A percentile compares a stretch with the other conserved stretches of the same genome.
phyloP scores from a whole-genome alignment of 2,888 invertebrate species.

The Apodemia zela region DNA sequence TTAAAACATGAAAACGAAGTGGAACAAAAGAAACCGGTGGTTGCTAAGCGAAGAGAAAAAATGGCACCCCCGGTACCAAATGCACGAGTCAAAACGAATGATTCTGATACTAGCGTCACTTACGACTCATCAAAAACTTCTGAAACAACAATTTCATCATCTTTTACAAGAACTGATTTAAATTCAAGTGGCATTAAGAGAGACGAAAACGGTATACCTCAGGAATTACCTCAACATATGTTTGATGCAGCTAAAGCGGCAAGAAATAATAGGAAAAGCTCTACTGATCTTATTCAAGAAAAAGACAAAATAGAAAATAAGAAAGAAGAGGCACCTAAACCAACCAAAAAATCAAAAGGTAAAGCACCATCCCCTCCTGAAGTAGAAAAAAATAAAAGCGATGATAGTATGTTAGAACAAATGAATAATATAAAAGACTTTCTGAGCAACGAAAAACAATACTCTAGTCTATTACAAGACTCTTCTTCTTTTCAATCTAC shows the following conservation, averaged over 20 bases:
- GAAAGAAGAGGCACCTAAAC: slow-evolving; percentile 59
- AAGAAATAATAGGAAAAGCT: slow-evolving; percentile 82
- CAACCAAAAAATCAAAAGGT: slow-evolving; percentile 83
- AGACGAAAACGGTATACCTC: slow-evolving; percentile 82
- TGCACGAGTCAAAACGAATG: slow-evolving; percentile 62
- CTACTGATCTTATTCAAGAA: slow-evolving; percentile 53
- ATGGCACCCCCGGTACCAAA: slow-evolving; percentile 74
- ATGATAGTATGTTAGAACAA: slow-evolving; percentile 70
- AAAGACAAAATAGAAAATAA: slow-evolving; percentile 53
- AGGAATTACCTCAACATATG: slow-evolving; percentile 86
- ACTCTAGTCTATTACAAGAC: slow-evolving; percentile 60
- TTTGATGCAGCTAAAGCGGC: slow-evolving; percentile 86
- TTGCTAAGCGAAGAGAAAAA: slow-evolving; percentile 75
- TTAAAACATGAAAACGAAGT: slow-evolving; percentile 76
- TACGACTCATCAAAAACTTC: slow-evolving; percentile 54
- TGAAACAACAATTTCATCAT: slow-evolving; percentile 42
- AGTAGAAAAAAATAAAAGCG: slow-evolving; percentile 71
- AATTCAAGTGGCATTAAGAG: slow-evolving; percentile 82
- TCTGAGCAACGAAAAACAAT: slow-evolving; percentile 63
- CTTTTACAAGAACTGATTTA: slow-evolving; percentile 67
- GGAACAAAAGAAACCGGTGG: slow-evolving; percentile 70
- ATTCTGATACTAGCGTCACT: slow-evolving; percentile 52
- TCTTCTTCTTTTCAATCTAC: slow-evolving; percentile 42
- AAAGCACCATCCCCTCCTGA: slow-evolving; percentile 86
- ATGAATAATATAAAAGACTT: slow-evolving; percentile 63